phyloP scores from a whole-genome alignment of 2,113 vertebrate genomes.

The Entomyzon cyanotis region DNA sequence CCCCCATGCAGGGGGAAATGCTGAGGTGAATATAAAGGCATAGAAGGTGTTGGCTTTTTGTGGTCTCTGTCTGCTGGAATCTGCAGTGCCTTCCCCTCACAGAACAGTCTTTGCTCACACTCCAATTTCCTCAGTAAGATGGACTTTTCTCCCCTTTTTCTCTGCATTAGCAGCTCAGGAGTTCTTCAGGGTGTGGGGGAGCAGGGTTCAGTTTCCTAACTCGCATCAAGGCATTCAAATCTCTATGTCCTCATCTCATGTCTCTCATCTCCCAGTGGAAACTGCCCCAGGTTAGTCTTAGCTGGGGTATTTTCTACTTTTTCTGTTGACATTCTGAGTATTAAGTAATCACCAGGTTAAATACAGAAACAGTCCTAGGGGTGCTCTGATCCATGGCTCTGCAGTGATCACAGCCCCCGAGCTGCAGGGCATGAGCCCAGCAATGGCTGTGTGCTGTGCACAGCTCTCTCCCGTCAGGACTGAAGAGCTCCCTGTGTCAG shows the following conservation, averaged over 20 bases:
- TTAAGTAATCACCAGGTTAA: neutral
- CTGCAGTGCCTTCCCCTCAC: neutral
- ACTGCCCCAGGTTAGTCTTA: neutral
- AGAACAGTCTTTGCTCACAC: neutral
- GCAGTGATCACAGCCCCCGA: too few species aligned
- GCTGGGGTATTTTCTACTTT: neutral
- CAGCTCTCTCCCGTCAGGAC: neutral
- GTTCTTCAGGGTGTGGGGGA: neutral
- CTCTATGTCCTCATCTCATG: accelerated
- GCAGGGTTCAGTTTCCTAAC: neutral
- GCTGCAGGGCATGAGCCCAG: neutral
- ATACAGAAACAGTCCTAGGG: neutral
- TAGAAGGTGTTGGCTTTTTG: neutral
- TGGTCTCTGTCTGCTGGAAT: neutral
- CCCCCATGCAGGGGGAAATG: neutral
- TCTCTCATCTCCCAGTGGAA: neutral
- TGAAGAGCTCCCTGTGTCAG: accelerated
- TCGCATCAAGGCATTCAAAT: neutral
- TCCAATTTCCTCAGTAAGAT: neutral
- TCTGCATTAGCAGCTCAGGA: neutral
- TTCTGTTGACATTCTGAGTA: neutral
- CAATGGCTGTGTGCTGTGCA: neutral
- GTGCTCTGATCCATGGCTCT: neutral
- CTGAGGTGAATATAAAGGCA: neutral
- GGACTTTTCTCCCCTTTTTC: neutral